Evolutionary conservation across 1,140 invertebrate genomes (phyloP), one percentile per base, ranked within the genome.

Genomic region (Heterodera schachtii): DNA sequence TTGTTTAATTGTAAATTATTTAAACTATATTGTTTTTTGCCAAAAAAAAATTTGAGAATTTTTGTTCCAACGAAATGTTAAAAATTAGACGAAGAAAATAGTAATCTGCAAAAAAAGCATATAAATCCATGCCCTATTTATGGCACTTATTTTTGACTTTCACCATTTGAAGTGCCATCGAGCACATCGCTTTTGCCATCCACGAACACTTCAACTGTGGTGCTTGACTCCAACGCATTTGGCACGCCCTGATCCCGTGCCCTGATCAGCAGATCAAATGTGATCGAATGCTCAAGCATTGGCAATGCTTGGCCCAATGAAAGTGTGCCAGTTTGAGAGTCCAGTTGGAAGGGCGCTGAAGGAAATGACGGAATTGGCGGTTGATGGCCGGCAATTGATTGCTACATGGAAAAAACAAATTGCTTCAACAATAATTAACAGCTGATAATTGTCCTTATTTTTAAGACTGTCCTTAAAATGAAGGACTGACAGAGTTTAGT

Each of bases 161-260:
- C n/a, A 49, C 80, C 21, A 19, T 97, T 97, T 3, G 97, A 94
- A 87, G 73, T 44, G 8, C 11, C 16, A 9, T 21, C 41, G 41
- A 44, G 81, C 79, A 81, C 21, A 21, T 47, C n/a, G 79, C 46
- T 67, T 46, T 47, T 81, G 46, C 43, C 80, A 19, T 84, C 57
- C 41, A 98, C 95, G 3, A 94, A 94, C 1, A 98, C 94, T 4
- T 95, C 95, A 0, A 98, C 94, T 87, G 97, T 97, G 0, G 96
- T 94, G 3, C 94, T 96, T 0, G 95, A 95, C 90, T 96, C 95
- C 75, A 96, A 92, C 0, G 95, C 94, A 87, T 96, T 95, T 6
- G 94, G 93, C 43, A 88, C 47, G 1, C 85, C 87, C 49, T 89
- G 85, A 71, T 86, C 85, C 16, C 43, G 41, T 7, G 87, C 85